phyloP scores from a whole-genome alignment of 2,113 vertebrate species.

The Neopipo cinnamomea region DNA sequence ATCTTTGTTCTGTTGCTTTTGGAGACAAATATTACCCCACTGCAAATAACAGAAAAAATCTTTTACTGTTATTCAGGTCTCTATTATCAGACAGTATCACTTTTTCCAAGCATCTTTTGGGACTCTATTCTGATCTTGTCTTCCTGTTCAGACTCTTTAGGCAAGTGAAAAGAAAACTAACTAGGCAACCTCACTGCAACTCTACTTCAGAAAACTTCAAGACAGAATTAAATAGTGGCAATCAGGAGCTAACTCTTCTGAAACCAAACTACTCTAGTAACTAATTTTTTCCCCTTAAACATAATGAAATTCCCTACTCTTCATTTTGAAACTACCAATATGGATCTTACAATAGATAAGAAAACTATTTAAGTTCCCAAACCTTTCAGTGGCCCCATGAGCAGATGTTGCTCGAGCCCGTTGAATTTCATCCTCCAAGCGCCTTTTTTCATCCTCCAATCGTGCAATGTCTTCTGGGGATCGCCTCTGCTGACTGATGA shows the following conservation, averaged over 20 bases:
- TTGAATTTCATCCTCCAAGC: conserved; percentile 92
- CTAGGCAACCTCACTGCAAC: background rate
- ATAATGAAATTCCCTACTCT: background rate
- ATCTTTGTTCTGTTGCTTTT: background rate
- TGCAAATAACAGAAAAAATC: background rate
- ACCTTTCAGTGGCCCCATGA: conserved; percentile 95
- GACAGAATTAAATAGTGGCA: background rate
- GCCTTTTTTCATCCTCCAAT: conserved; percentile 85
- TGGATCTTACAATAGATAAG: background rate
- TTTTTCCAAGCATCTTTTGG: background rate
- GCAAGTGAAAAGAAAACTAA: background rate
- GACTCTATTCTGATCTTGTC: background rate
- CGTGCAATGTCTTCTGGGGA: conserved; percentile 79
- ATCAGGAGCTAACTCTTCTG: background rate
- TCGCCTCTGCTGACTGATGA: conserved; percentile 87
- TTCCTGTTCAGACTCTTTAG: background rate
- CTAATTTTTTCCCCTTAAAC: background rate
- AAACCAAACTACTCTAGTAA: background rate
- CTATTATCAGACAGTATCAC: background rate
- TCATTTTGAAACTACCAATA: background rate
- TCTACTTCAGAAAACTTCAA: background rate
- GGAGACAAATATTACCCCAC: background rate
- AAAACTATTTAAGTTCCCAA: background rate
- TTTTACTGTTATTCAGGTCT: background rate
- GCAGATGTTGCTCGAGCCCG: conserved; percentile 82